Evolutionary conservation across 2,797 vertebrate genomes (phyloP), one percentile per base, ranked within the genome.

Genomic region (Aulostomus chinensis): DNA sequence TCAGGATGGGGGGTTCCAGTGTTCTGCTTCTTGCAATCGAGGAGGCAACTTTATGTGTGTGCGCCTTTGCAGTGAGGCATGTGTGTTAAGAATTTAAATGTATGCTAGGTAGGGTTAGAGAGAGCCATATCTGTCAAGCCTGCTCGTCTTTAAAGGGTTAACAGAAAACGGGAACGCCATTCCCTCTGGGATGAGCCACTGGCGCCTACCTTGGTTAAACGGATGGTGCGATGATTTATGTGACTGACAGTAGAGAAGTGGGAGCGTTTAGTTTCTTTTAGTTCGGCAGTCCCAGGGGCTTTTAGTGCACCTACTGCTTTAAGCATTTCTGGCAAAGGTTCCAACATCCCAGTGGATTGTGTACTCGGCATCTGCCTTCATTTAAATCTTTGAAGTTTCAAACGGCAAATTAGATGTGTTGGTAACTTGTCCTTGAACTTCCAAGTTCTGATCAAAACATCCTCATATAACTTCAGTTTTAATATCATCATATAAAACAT

Each of bases 231-330:
- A 13, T 26, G 26, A 71, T 62, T 68, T 63, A 40, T 11, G 49
- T 71, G 68, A 68, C 38, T 79, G 78, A 67, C 67, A 68, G 59
- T 34, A 10, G 50, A 36, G 35, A 49, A 72, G 58, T 16, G 33
- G 51, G 56, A 68, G 56, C 64, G 43, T 57, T 53, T 64, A 12
- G 24, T 66, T 40, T 31, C 16, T 24, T 51, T 37, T 42, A 8
- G 30, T 38, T 38, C 2, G 9, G 34, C 12, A 14, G 15, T 64
- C 49, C 61, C 71, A 10, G 21, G 28, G 26, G 65, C 41, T 58
- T 66, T 55, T 41, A 15, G 7, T 51, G 36, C 14, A 50, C 28
- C 18, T 40, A 32, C 38, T 22, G 46, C 59, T 31, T 42, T 26
- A 5, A 63, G 68, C 39, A 5, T 51, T 57, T 33, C 26, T 48